These are phyloP conservation scores for Tetragonula clypearis DNA, from an alignment of 1,140 invertebrate species.

Conservation along the genomic window DNA sequence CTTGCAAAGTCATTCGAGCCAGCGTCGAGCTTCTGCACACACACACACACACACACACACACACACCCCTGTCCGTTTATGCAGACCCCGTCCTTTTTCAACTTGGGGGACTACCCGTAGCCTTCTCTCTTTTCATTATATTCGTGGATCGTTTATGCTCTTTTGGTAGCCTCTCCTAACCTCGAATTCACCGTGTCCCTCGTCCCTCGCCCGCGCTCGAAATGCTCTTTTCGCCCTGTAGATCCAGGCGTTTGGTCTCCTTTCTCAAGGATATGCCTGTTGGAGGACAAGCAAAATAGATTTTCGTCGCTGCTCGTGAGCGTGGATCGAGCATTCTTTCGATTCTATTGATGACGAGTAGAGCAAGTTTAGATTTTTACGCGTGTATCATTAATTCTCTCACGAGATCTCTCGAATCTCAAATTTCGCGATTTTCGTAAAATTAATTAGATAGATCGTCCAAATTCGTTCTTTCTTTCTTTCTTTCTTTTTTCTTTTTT, in stretches of 20 bases:
- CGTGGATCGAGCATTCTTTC: slow-evolving; percentile 15
- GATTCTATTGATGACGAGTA: too few species aligned
- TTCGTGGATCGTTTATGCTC: neutral
- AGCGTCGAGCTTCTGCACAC: neutral
- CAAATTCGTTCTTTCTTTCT: too few species aligned
- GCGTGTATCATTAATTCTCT: neutral
- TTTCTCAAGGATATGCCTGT: too few species aligned
- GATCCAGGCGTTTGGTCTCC: neutral
- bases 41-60: too few species aligned
- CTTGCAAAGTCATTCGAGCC: slow-evolving; percentile 62
- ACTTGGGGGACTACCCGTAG: too few species aligned
- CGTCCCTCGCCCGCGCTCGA: slow-evolving; percentile 1
- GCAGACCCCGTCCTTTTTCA: neutral
- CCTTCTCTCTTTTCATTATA: neutral
- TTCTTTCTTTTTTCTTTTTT: too few species aligned
- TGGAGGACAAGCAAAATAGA: slow-evolving; percentile 14
- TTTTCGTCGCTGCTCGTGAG: slow-evolving; percentile 25
- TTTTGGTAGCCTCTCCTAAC: neutral
- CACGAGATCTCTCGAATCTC: too few species aligned
- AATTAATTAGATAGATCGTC: too few species aligned
- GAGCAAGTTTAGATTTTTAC: neutral
- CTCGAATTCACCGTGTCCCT: neutral
- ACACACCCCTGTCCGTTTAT: too few species aligned
- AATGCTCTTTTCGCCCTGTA: neutral
- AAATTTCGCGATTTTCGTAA: too few species aligned